Percentiles rank a stretch among this genome's conserved stretches.
Evolutionary conservation across 2,888 invertebrate genomes (phyloP).

Genomic region (Lamellibrachia satsuma): DNA sequence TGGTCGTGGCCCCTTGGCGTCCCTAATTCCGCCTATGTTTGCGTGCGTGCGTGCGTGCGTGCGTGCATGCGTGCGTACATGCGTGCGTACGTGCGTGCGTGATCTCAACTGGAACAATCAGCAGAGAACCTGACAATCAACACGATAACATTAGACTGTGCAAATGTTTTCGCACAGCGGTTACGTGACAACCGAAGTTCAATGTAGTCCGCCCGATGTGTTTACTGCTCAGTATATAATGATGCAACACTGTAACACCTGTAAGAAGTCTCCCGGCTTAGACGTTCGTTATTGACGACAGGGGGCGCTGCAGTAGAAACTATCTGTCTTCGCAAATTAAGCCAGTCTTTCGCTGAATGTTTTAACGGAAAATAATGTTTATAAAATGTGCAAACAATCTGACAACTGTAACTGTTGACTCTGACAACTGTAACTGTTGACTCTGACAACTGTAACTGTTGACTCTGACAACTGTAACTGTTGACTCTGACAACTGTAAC

Average conservation of each 20-base stretch:
- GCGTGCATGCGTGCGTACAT: too few species aligned
- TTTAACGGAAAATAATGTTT: not conserved
- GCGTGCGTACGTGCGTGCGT: not conserved
- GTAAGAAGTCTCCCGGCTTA: not conserved
- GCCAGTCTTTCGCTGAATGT: not conserved
- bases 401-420: not conserved
- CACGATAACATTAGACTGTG: not conserved
- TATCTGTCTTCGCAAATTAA: not conserved
- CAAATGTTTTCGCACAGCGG: not conserved
- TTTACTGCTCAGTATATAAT: not conserved
- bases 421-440: too few species aligned
- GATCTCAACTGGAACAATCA: not conserved
- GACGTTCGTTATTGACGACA: not conserved
- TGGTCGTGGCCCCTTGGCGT: too few species aligned
- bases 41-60: too few species aligned
- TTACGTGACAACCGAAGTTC: slow-evolving; percentile 9
- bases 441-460: not conserved
- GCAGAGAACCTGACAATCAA: not conserved
- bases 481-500: not conserved
- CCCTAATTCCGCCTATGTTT: too few species aligned
- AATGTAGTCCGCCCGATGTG: not conserved
- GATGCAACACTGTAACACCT: not conserved
- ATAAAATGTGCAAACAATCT: not conserved
- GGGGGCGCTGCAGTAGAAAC: not conserved
- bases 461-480: not conserved